These are phyloP conservation scores for Donacobius atricapilla DNA, from an alignment of 2,113 vertebrate species.

Conservation along the genomic window DNA sequence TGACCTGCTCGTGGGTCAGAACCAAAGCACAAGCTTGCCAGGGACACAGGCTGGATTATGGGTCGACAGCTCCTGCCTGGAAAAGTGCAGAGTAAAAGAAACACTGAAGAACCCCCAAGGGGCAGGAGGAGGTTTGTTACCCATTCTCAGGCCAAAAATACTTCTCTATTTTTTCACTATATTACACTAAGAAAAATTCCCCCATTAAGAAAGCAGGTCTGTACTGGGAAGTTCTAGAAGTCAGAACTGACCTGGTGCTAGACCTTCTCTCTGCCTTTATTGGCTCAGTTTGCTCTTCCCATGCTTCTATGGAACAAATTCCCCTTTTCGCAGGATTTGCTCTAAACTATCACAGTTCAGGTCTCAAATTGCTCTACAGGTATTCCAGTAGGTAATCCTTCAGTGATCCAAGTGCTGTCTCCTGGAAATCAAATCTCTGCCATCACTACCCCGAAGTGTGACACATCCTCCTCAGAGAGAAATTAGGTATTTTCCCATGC, in stretches of 20 bases:
- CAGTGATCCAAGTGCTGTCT: background rate
- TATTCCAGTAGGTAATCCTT: background rate
- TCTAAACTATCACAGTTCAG: background rate
- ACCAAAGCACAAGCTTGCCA: background rate
- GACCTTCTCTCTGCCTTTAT: background rate
- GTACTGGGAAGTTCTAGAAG: background rate
- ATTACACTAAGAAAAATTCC: background rate
- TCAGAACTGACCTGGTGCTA: background rate
- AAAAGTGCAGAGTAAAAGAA: background rate
- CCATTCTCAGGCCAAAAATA: background rate
- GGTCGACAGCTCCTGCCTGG: background rate
- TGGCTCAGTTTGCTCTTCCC: background rate
- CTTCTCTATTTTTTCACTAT: background rate
- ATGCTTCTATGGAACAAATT: rapidly evolving
- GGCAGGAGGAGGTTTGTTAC: background rate
- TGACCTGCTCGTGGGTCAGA: background rate
- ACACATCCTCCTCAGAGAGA: background rate
- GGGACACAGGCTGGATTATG: background rate
- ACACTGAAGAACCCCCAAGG: background rate
- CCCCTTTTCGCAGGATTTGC: background rate
- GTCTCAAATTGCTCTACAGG: background rate
- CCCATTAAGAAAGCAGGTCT: background rate
- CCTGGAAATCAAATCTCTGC: background rate
- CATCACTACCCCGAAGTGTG: background rate
- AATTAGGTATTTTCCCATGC: background rate